phyloP scores from a whole-genome alignment of 2,797 vertebrate genomes.

The Picus viridis region DNA sequence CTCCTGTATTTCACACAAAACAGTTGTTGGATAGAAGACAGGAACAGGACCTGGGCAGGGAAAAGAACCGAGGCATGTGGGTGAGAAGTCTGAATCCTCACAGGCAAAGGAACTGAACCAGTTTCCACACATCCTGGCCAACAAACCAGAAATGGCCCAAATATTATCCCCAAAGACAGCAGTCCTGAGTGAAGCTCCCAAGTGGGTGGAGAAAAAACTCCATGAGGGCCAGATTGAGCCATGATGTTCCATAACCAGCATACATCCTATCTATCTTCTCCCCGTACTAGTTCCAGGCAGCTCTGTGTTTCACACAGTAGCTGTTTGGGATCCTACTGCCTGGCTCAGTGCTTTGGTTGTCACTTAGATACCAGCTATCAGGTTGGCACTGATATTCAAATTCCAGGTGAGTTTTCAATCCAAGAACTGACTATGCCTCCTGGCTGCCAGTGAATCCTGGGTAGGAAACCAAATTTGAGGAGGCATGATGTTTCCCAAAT shows the following conservation, averaged over 20 bases:
- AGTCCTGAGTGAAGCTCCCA: not conserved
- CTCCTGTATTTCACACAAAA: not conserved
- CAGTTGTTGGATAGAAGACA: not conserved
- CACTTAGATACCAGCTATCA: not conserved
- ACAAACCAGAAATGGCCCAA: not conserved
- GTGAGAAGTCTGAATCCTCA: not conserved
- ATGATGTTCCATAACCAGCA: not conserved
- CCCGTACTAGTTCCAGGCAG: not conserved
- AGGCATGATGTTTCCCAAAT: not conserved
- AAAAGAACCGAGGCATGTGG: not conserved
- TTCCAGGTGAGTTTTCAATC: not conserved
- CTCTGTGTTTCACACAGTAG: not conserved
- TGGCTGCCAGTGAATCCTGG: not conserved
- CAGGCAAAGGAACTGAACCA: not conserved
- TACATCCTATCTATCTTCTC: not conserved
- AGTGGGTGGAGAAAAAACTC: not conserved
- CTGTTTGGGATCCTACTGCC: rapidly evolving
- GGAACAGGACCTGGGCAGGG: not conserved
- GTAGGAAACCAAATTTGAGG: not conserved
- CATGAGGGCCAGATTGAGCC: not conserved
- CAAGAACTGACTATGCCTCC: not conserved
- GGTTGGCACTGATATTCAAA: not conserved
- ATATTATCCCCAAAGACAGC: not conserved
- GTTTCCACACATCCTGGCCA: not conserved
- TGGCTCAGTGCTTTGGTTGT: not conserved